A percentile compares a stretch with the other conserved stretches of the same genome.
These are phyloP conservation scores for Metallyticus violacea DNA, from an alignment of 2,888 invertebrate species.

Conservation along the genomic window DNA sequence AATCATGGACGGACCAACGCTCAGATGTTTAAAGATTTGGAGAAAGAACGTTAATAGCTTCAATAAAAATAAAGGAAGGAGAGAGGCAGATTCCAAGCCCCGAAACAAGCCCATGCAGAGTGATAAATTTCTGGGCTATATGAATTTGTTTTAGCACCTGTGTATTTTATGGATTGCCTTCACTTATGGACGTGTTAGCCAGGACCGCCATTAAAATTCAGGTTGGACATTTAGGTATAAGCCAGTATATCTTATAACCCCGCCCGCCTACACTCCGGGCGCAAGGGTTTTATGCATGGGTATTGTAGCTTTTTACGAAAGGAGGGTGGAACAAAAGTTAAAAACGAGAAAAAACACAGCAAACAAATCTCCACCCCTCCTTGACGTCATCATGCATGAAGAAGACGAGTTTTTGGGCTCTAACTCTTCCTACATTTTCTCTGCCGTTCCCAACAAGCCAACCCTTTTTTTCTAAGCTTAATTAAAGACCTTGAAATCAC, in stretches of 20 bases:
- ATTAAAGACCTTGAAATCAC: conserved; percentile 23
- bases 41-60: conserved; percentile 5
- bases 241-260: conserved; percentile 14
- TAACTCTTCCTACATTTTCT: too few species aligned
- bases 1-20: background rate
- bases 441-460: background rate
- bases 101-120: background rate
- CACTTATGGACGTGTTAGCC: background rate
- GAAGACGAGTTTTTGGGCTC: conserved; percentile 3
- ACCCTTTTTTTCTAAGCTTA: conserved; percentile 1
- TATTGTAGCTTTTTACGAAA: background rate
- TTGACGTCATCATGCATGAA: conserved; percentile 13
- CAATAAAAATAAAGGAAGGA: background rate
- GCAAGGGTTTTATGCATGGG: conserved; percentile 8
- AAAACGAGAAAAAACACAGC: background rate
- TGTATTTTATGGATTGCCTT: conserved; percentile 1
- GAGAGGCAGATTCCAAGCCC: background rate
- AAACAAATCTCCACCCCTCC: background rate
- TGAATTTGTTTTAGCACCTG: conserved; percentile 12
- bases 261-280: conserved; percentile 6
- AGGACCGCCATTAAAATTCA: background rate
- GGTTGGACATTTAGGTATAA: background rate
- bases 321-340: background rate
- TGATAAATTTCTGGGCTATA: conserved; percentile 5
- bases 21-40: background rate